Percentiles rank a stretch among this genome's conserved stretches.
phyloP scores from a whole-genome alignment of 2,113 vertebrate genomes.

The Myotis yumanensis region DNA sequence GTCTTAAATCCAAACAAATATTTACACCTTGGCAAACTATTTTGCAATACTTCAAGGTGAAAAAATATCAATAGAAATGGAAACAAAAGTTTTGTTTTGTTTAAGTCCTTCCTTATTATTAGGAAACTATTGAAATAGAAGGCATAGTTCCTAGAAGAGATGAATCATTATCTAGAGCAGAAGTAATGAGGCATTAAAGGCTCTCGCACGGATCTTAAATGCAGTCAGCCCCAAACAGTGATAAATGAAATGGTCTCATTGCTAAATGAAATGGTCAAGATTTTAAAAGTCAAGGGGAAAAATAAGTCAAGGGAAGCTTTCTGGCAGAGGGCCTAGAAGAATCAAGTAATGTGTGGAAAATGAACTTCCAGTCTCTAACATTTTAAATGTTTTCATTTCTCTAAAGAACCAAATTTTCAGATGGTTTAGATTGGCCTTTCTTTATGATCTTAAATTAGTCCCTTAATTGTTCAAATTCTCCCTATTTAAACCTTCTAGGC shows the following conservation, averaged over 20 bases:
- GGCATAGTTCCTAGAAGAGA: conserved; percentile 15
- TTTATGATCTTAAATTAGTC: background rate
- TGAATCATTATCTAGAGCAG: background rate
- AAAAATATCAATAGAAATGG: background rate
- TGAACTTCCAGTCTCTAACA: background rate
- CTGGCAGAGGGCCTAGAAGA: background rate
- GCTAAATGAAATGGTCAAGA: background rate
- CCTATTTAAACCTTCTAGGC: background rate
- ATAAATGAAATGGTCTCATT: background rate
- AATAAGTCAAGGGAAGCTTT: background rate
- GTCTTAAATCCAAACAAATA: background rate
- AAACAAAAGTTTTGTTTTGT: background rate
- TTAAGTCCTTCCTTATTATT: background rate
- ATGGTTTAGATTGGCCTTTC: background rate
- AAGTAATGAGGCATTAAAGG: background rate
- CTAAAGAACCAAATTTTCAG: background rate
- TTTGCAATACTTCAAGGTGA: background rate
- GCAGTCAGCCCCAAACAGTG: background rate
- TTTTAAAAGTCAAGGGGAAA: background rate
- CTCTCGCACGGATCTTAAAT: background rate
- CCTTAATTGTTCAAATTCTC: background rate
- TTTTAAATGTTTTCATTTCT: conserved; percentile 28
- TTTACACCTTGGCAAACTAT: background rate
- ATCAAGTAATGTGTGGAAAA: background rate
- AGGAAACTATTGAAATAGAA: background rate